Base-by-base conservation (phyloP, 2,888 invertebrate genomes). In the Elaeidobius kamerunicus region DNA sequence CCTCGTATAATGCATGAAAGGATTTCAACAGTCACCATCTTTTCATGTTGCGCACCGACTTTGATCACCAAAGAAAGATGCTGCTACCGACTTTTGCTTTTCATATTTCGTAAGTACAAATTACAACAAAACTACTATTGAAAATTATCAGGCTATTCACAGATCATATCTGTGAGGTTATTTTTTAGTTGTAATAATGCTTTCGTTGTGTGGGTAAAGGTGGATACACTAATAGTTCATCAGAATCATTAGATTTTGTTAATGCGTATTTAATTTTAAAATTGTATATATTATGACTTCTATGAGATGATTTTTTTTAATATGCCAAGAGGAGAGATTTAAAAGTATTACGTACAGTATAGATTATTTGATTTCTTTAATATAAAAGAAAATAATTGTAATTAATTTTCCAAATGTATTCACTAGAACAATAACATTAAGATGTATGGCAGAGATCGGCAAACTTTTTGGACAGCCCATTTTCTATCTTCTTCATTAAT, bases 21-120 rank as follows among this genome's bases (percentile, higher is more conserved):
- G 35, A 54, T 54, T 49, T 54, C 17, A 49, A 54, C 54, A 54
- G 54, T 54, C 54, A 54, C 41, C 27, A 40, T 54, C 48, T 34
- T 49, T 49, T 48, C 28, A 54, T 40, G 45, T 20, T 12, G 34
- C 44, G 23, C 15, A 34, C 48, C 53, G 53, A 42, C 48, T 54
- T 54, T 54, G 54, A 54, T 54, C 48, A 44, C 34, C 14, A 28
- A 41, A 49, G 49, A 39, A 44, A 7, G 34, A 12, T 32, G 30
- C 32, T n/a, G 54, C 54, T 54, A 54, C 54, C 54, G 49, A 49
- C 54, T 49, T 53, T 48, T 49, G 49, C 49, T 54, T 48, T 48
- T 54, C 28, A 53, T 39, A 53, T 53, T 52, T 47, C 17, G 65
- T 18, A 34, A 32, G 20, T 65, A 64, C 67, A 64, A 62, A 50